These are phyloP conservation scores for Xestia ashworthii DNA, from an alignment of 2,888 invertebrate genomes.

Conservation along the genomic window DNA sequence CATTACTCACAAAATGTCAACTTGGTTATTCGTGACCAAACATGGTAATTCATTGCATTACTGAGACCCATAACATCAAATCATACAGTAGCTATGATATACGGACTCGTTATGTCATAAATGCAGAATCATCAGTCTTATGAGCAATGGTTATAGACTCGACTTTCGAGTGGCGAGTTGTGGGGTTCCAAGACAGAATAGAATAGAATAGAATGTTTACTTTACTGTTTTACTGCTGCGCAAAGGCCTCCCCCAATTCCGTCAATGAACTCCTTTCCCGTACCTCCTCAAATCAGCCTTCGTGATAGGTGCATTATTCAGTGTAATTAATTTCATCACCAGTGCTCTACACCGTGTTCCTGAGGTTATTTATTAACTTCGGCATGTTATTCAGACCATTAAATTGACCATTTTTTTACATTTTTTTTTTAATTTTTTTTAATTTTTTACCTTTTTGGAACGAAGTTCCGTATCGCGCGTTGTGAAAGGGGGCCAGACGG, in stretches of 20 bases:
- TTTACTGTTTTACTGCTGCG: neutral
- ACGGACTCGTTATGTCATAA: neutral
- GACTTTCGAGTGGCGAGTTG: neutral
- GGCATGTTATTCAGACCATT: too few relatives aligned
- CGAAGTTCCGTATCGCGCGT: too few relatives aligned
- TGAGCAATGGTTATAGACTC: neutral
- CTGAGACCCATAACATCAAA: conserved; percentile 16
- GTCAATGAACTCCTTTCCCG: neutral
- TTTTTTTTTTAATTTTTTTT: too few relatives aligned
- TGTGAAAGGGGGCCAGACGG: too few relatives aligned
- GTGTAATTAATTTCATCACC: neutral
- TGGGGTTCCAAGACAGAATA: neutral
- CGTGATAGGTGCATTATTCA: neutral
- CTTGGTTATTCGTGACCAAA: conserved; percentile 1
- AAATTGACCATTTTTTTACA: too few relatives aligned
- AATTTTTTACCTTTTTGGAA: too few relatives aligned
- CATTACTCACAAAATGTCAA: conserved; percentile 12
- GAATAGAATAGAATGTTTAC: too few relatives aligned
- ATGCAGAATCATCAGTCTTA: neutral
- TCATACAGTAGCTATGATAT: conserved; percentile 7
- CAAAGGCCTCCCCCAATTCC: neutral
- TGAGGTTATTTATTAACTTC: too few relatives aligned
- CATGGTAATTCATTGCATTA: conserved; percentile 19
- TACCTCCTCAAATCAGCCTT: neutral
- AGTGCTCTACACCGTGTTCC: too few relatives aligned